These are phyloP conservation scores for Protobothrops flavoviridis DNA, from an alignment of 2,113 vertebrate species.

Conservation along the genomic window DNA sequence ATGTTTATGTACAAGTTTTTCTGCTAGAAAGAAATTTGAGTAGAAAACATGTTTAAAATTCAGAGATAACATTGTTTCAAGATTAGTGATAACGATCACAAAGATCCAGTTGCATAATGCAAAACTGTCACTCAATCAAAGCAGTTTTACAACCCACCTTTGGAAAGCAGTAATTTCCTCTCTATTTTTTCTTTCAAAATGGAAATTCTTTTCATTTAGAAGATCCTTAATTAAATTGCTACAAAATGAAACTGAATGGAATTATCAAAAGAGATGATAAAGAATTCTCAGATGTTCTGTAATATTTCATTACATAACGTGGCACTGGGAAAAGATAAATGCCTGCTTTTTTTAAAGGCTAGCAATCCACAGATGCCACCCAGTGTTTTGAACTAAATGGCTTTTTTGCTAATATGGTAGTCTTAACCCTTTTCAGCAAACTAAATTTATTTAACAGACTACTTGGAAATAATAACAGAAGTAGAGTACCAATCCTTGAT, in stretches of 20 bases:
- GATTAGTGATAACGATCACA: constrained; percentile 31
- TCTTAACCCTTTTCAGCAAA: background rate
- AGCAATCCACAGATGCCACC: background rate
- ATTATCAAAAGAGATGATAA: constrained; percentile 55
- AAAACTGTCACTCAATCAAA: constrained; percentile 62
- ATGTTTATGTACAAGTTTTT: background rate
- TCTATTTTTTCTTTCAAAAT: constrained; percentile 50
- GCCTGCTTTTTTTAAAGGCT: constrained; percentile 1
- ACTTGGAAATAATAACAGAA: too few species aligned
- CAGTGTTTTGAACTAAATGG: background rate
- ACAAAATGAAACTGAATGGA: constrained; percentile 49
- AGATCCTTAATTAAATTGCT: constrained; percentile 61
- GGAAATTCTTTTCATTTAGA: constrained; percentile 51
- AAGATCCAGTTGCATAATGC: constrained; percentile 51
- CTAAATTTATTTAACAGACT: too few species aligned
- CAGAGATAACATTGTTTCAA: constrained; percentile 41
- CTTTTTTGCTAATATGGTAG: background rate
- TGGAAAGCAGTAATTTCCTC: constrained; percentile 63
- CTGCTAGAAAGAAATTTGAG: constrained; percentile 12
- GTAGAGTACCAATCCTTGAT: too few species aligned
- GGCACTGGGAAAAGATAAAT: background rate
- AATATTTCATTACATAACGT: constrained; percentile 34
- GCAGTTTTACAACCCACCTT: constrained; percentile 51
- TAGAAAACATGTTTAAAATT: constrained; percentile 39
- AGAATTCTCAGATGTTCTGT: constrained; percentile 51